These are phyloP conservation scores for Panagrolaimus sp. DNA, from an alignment of 1,140 invertebrate genomes.

Conservation along the genomic window DNA sequence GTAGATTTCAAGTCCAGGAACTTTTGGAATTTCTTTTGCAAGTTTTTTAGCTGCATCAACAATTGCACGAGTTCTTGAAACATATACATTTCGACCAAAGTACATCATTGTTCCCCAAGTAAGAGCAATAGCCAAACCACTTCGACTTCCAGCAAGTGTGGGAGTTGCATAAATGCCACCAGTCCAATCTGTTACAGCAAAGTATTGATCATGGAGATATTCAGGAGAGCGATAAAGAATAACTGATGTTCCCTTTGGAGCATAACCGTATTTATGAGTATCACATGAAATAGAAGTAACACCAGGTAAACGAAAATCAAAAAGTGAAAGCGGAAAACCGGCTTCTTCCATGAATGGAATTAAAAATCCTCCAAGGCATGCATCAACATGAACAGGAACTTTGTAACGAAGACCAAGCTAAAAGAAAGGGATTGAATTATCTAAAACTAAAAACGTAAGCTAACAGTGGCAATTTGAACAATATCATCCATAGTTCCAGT, in stretches of 20 bases:
- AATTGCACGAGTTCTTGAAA: slow-evolving; percentile 77
- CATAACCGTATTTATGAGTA: slow-evolving; percentile 97
- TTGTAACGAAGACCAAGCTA: slow-evolving; percentile 74
- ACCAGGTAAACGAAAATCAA: slow-evolving; percentile 83
- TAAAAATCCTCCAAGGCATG: slow-evolving; percentile 86
- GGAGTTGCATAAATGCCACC: slow-evolving; percentile 97
- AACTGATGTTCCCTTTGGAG: slow-evolving; percentile 93
- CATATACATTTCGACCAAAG: slow-evolving; percentile 80
- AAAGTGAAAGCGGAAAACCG: slow-evolving; percentile 71
- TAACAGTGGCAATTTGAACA: slow-evolving; percentile 70
- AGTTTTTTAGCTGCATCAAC: slow-evolving; percentile 75
- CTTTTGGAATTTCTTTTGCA: slow-evolving; percentile 69
- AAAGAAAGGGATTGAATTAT: slow-evolving; percentile 25
- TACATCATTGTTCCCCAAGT: slow-evolving; percentile 92
- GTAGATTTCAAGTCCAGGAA: slow-evolving; percentile 78
- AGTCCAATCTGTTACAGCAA: slow-evolving; percentile 89
- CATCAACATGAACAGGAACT: slow-evolving; percentile 94
- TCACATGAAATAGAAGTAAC: slow-evolving; percentile 95
- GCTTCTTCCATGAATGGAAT: slow-evolving; percentile 81
- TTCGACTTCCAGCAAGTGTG: slow-evolving; percentile 73
- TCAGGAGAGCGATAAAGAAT: slow-evolving; percentile 77
- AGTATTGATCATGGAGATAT: slow-evolving; percentile 83
- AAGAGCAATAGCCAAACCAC: slow-evolving; percentile 73
- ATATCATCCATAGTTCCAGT: slow-evolving; percentile 94
- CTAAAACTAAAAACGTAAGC: background rate